phyloP scores from a whole-genome alignment of 2,888 invertebrate genomes.

The Peribatodes rhomboidaria region DNA sequence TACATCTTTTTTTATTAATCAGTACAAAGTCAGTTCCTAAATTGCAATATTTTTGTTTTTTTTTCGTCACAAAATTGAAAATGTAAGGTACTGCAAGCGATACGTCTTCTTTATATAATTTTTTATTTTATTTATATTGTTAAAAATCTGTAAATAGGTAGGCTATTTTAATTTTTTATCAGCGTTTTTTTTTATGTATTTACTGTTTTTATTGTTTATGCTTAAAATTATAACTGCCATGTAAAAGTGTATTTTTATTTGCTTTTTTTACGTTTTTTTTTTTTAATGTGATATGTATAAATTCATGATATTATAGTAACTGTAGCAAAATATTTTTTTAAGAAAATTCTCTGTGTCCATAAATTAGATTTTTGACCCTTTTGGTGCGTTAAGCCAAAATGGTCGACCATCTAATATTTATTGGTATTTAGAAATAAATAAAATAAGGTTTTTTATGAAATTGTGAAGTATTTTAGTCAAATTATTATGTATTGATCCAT shows the following conservation, averaged over 20 bases:
- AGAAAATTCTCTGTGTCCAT: conserved; percentile 52
- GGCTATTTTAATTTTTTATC: conserved; percentile 51
- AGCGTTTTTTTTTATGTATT: conserved; percentile 32
- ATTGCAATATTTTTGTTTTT: conserved; percentile 19
- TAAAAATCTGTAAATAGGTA: conserved; percentile 67
- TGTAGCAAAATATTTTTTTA: conserved; percentile 53
- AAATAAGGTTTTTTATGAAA: conserved; percentile 56
- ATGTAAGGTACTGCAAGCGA: conserved; percentile 10
- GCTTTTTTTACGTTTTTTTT: conserved; percentile 8
- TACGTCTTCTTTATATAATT: conserved; percentile 25
- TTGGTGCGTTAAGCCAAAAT: conserved; percentile 65
- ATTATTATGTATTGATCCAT: conserved; percentile 66
- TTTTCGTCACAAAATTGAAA: conserved; percentile 1
- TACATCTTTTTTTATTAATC: conserved; percentile 37
- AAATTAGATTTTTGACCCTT: conserved; percentile 81
- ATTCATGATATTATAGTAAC: conserved; percentile 41
- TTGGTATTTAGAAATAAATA: conserved; percentile 60
- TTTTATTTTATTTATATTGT: conserved; percentile 52
- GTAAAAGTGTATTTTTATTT: conserved; percentile 29
- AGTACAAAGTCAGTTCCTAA: conserved; percentile 65
- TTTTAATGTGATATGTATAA: conserved; percentile 38
- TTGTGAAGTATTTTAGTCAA: conserved; percentile 71
- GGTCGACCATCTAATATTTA: conserved; percentile 80
- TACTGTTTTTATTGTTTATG: conserved; percentile 27
- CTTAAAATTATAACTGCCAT: conserved; percentile 44